Evolutionary conservation across 2,888 invertebrate genomes (phyloP).

Genomic region (Craniophora ligustri): DNA sequence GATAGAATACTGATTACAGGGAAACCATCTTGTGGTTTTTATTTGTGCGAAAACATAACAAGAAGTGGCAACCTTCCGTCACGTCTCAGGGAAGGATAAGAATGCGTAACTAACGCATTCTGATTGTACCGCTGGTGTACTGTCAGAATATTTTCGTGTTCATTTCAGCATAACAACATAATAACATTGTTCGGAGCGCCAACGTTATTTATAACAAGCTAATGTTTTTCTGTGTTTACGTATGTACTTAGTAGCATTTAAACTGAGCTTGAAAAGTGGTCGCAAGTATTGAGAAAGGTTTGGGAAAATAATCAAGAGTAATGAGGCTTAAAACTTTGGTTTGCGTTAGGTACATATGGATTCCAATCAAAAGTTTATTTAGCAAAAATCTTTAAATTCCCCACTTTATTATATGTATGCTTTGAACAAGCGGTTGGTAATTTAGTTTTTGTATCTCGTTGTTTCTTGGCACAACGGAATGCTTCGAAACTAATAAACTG

Average conservation of each 20-base stretch:
- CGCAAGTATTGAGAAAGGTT: not conserved
- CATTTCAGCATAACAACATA: conserved; percentile 11
- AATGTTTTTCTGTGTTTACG: not conserved
- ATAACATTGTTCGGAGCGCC: conserved; percentile 8
- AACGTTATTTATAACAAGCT: not conserved
- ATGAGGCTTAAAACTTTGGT: not conserved
- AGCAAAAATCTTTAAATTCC: not conserved
- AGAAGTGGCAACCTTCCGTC: conserved; percentile 22
- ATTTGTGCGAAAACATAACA: conserved; percentile 12
- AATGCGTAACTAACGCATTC: conserved; percentile 42
- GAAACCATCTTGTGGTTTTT: conserved; percentile 11
- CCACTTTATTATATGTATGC: not conserved
- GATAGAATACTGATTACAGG: conserved; percentile 45
- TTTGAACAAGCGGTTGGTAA: not conserved
- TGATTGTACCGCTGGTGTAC: conserved; percentile 34
- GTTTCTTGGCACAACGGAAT: conserved; percentile 8
- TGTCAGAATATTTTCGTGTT: conserved; percentile 25
- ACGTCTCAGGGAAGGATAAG: conserved; percentile 29
- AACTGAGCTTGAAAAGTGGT: no score
- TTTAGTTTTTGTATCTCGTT: conserved; percentile 9
- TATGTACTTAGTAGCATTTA: conserved; percentile 1
- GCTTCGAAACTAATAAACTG: conserved; percentile 11
- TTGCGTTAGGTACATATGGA: conserved; percentile 2
- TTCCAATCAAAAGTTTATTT: conserved; percentile 5
- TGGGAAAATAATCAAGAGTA: conserved; percentile 1